Conservation (phyloP, 2,113 vertebrate genomes). For the Halichoeres trimaculatus region DNA sequence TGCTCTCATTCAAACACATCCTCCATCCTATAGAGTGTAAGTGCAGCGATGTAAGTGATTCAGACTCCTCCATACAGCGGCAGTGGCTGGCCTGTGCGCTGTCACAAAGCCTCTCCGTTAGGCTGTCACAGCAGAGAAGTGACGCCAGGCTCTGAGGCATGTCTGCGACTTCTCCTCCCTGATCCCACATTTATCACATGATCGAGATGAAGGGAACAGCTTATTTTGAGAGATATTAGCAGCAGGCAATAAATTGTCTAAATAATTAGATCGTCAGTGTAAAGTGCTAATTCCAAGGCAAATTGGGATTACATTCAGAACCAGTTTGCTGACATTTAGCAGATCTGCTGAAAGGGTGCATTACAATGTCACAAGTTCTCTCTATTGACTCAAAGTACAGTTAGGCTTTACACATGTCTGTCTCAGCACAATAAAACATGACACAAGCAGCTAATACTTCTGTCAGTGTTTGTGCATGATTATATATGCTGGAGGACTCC, state of each 20-base stretch:
- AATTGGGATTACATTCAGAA: conserved; percentile 84
- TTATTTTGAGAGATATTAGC: conserved; percentile 77
- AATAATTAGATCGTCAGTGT: conserved; percentile 81
- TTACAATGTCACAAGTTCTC: conserved; percentile 77
- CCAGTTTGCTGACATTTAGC: conserved; percentile 87
- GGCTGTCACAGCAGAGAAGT: conserved; percentile 58
- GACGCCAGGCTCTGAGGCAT: conserved; percentile 77
- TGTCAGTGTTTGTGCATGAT: conserved; percentile 68
- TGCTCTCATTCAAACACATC: not conserved
- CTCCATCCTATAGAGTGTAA: not conserved
- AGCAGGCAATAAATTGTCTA: conserved; percentile 82
- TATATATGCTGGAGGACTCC: conserved; percentile 60
- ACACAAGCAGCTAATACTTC: conserved; percentile 65
- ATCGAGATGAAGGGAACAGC: conserved; percentile 75
- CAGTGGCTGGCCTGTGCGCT: conserved; percentile 37
- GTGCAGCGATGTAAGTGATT: conserved; percentile 13
- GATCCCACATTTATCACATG: conserved; percentile 67
- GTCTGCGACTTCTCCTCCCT: conserved; percentile 72
- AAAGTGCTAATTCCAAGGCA: conserved; percentile 85
- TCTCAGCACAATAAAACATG: conserved; percentile 75
- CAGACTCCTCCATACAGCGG: conserved; percentile 9
- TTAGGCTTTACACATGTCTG: conserved; percentile 75
- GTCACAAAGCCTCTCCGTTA: conserved; percentile 64
- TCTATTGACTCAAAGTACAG: conserved; percentile 83
- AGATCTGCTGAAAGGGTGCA: conserved; percentile 80